Conservation (phyloP, 2,888 invertebrate species). For the Agonopterix subpropinquella region DNA sequence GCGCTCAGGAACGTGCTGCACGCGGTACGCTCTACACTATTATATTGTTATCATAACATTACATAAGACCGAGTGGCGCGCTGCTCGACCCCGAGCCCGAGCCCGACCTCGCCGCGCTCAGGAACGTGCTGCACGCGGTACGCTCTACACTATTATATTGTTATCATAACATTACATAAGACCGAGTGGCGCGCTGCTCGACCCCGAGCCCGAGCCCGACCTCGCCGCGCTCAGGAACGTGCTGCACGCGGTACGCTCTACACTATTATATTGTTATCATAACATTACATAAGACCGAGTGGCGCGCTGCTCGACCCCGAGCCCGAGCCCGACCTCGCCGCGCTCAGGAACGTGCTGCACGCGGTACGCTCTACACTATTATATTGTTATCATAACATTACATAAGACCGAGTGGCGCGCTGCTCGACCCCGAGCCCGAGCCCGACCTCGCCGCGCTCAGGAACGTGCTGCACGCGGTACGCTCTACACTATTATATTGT, state of each 20-base stretch:
- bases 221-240: slow-evolving; percentile 64
- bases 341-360: slow-evolving; percentile 70
- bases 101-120: slow-evolving; percentile 74
- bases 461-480: slow-evolving; percentile 78
- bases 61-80: slow-evolving; percentile 90
- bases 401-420: slow-evolving; percentile 90
- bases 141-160: slow-evolving; percentile 22
- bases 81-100: slow-evolving; percentile 77
- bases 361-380: slow-evolving; percentile 62
- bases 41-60: no score
- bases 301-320: slow-evolving; percentile 79
- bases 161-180: no score
- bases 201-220: slow-evolving; percentile 81
- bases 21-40: slow-evolving; percentile 62
- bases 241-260: slow-evolving; percentile 77
- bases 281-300: no score
- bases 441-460: slow-evolving; percentile 75
- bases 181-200: slow-evolving; percentile 84
- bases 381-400: no score
- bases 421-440: slow-evolving; percentile 76
- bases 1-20: slow-evolving; percentile 70
- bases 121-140: slow-evolving; percentile 78
- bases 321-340: slow-evolving; percentile 80
- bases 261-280: no score
- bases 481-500: slow-evolving; percentile 17